Conservation (phyloP, 2,113 vertebrate genomes). For the Macroglossus sobrinus region DNA sequence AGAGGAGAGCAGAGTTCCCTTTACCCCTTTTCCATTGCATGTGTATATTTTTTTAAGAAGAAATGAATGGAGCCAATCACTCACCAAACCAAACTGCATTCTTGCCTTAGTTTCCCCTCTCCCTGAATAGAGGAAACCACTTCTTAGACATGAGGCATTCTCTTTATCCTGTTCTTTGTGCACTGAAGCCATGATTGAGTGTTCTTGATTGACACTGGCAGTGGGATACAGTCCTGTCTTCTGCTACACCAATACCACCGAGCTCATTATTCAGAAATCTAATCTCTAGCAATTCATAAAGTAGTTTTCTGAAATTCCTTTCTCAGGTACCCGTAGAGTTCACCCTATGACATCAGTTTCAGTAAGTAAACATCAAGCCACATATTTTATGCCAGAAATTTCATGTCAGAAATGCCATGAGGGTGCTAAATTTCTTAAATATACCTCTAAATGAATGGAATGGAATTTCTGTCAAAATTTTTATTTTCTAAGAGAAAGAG, state of each 20-base stretch:
- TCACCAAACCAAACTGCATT: not conserved
- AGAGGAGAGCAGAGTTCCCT: conserved; percentile 34
- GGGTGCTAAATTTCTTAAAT: conserved; percentile 6
- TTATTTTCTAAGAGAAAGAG: not conserved
- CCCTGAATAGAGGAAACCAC: conserved; percentile 41
- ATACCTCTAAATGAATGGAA: not conserved
- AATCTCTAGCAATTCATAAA: conserved; percentile 47
- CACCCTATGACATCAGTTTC: conserved; percentile 42
- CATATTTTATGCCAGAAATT: conserved; percentile 44
- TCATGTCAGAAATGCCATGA: conserved; percentile 43
- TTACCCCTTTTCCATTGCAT: conserved; percentile 7
- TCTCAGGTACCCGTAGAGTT: not conserved
- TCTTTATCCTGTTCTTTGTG: conserved; percentile 44
- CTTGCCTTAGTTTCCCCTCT: conserved; percentile 46
- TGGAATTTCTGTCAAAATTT: conserved; percentile 32
- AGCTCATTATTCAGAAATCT: conserved; percentile 56
- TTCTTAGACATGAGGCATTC: conserved; percentile 41
- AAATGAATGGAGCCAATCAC: conserved; percentile 16
- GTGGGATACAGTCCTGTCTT: not conserved
- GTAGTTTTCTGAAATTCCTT: conserved; percentile 51
- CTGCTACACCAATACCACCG: not conserved
- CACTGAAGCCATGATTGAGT: conserved; percentile 7
- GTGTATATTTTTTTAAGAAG: not conserved
- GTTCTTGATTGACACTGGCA: conserved; percentile 39
- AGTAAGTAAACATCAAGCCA: conserved; percentile 48